These are phyloP conservation scores for Mactra quadrangularis DNA, from an alignment of 1,140 invertebrate species.

Conservation along the genomic window DNA sequence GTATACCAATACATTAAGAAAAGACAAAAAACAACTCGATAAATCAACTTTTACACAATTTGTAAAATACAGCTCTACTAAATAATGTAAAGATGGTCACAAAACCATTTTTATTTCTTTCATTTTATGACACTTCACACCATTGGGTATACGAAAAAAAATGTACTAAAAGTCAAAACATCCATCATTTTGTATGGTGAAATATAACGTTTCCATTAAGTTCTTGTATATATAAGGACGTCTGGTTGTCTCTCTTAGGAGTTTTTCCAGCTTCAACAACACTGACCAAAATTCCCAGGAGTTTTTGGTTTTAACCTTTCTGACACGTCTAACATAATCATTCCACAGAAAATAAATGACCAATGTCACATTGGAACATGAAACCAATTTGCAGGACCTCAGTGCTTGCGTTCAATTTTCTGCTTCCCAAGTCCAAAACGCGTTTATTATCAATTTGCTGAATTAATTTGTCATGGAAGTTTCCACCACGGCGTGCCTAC, in stretches of 20 bases:
- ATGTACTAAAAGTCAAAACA: no score
- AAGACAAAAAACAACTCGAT: no score
- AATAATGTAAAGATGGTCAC: no score
- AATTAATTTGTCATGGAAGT: constrained; percentile 62
- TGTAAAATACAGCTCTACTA: no score
- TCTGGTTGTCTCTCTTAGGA: constrained; percentile 10
- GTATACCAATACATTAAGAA: no score
- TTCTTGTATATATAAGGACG: constrained; percentile 15
- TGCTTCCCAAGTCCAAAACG: constrained; percentile 62
- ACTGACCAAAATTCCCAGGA: constrained; percentile 58
- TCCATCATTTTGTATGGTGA: no score
- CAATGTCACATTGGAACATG: constrained; percentile 57
- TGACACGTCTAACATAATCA: constrained; percentile 62
- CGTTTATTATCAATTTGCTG: constrained; percentile 65
- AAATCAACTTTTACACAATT: no score
- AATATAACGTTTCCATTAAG: constrained; percentile 19
- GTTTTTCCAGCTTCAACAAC: constrained; percentile 12
- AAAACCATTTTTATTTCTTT: no score
- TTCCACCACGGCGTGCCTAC: constrained; percentile 20
- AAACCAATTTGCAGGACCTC: constrained; percentile 63
- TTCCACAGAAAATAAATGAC: constrained; percentile 57
- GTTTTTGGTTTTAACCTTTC: constrained; percentile 16
- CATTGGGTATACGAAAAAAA: no score
- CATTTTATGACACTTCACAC: no score
- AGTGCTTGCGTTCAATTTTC: constrained; percentile 55